These are phyloP conservation scores for Salvelinus alpinus DNA, from an alignment of 2,113 vertebrate genomes.

Conservation along the genomic window DNA sequence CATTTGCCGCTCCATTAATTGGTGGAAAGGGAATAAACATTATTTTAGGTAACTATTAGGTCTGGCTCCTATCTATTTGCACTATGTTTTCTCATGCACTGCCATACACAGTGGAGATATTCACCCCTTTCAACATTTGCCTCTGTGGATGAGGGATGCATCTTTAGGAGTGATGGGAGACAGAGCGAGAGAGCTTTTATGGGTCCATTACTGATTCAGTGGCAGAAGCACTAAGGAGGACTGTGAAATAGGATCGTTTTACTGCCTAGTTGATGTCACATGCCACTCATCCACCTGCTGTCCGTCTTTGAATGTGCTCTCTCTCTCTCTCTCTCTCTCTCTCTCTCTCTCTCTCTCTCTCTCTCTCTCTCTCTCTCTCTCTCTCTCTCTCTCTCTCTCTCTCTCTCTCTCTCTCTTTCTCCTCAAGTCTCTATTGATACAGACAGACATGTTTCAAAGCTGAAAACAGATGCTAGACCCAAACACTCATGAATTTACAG, in stretches of 20 bases:
- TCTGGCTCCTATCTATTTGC: background rate
- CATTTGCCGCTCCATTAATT: constrained; percentile 54
- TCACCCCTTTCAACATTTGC: background rate
- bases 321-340: background rate
- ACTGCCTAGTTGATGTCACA: constrained; percentile 5
- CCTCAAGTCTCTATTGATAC: background rate
- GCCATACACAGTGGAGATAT: background rate
- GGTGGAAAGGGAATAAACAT: constrained; percentile 18
- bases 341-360: background rate
- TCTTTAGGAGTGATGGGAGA: background rate
- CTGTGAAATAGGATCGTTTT: constrained; percentile 8
- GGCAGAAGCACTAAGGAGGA: background rate
- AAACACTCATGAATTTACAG: background rate
- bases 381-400: background rate
- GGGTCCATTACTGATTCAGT: background rate
- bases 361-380: background rate
- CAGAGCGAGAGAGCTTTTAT: background rate
- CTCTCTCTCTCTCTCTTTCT: background rate
- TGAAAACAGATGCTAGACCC: background rate
- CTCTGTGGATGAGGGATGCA: background rate
- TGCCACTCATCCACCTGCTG: constrained; percentile 6
- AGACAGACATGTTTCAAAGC: background rate
- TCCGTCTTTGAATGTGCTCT: background rate
- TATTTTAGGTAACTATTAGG: constrained; percentile 5
- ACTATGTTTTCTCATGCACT: background rate